Evolutionary conservation across 2,113 vertebrate species (phyloP).

Genomic region (Chloropsis hardwickii): DNA sequence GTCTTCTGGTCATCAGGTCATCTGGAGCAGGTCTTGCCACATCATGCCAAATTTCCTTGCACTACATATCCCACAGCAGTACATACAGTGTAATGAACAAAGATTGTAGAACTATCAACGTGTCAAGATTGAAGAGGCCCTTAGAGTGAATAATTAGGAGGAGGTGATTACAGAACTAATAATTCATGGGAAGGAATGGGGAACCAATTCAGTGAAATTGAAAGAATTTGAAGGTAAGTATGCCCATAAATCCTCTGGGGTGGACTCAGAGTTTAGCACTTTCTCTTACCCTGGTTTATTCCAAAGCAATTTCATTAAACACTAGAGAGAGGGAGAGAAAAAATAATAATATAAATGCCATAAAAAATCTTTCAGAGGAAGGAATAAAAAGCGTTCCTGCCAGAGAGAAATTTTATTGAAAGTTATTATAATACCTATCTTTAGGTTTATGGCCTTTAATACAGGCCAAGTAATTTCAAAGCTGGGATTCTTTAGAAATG

Average conservation of each 20-base stretch:
- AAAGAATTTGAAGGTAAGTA: conserved; percentile 71
- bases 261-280: conserved; percentile 61
- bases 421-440: conserved; percentile 75
- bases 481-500: conserved; percentile 62
- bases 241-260: conserved; percentile 61
- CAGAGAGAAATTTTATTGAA: conserved; percentile 72
- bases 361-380: conserved; percentile 69
- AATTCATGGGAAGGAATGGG: conserved; percentile 61
- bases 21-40: neutral
- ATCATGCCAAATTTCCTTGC: neutral
- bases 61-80: neutral
- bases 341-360: conserved; percentile 68
- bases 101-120: conserved; percentile 23
- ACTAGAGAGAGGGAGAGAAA: conserved; percentile 21
- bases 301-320: conserved; percentile 74
- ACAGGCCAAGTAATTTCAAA: conserved; percentile 69
- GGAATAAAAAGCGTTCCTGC: conserved; percentile 67
- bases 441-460: conserved; percentile 72
- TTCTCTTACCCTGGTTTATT: conserved; percentile 61
- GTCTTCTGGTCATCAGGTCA: neutral
- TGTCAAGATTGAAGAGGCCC: conserved; percentile 51
- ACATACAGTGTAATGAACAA: conserved; percentile 59
- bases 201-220: conserved; percentile 53
- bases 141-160: conserved; percentile 73
- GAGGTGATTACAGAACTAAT: conserved; percentile 64